Evolutionary conservation across 2,888 invertebrate species (phyloP), one percentile per base, ranked within the genome.

Genomic region (Trachelus stipa): DNA sequence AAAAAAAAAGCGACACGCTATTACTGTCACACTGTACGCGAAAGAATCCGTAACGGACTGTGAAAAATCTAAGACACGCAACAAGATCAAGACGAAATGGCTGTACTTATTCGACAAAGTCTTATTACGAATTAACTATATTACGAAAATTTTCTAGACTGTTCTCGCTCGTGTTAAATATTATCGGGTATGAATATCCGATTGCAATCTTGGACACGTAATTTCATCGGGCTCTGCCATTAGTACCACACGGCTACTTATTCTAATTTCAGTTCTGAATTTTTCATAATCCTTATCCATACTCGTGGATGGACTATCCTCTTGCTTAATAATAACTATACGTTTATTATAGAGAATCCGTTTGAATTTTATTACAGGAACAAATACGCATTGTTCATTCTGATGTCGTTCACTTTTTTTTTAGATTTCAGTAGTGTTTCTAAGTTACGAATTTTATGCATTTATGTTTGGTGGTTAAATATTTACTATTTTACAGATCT

Each of bases 401-500:
- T 0, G 40, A 40, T 6, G 15, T 23, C 23, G 15, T 23, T 40
- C 40, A 6, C 40, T 23, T 40, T 40, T 23, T 6, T 1, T 40
- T 56, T 56, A 56, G 23, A 23, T 56, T 23, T 56, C 6, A 56
- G 23, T 23, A 23, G 1, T 23, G 23, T 56, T 23, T 23, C 6
- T 6, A 23, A 9, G 56, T 56, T 9, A 56, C 9, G 56, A 56
- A 56, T 56, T 56, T 23, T 23, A 56, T 23, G 23, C 6, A 15
- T 56, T 56, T 56, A 23, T 56, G 9, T n/a, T n/a, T n/a, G 37
- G 31, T 12, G 68, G 12, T 68, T 71, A 71, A n/a, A 37, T 73
- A 75, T 34, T 35, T 73, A 76, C 73, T 40, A 74, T 73, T 74
- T 56, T 69, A 15, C 31, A 69, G 30, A 75, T 73, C 37, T 76